Percentiles rank a stretch among this genome's conserved stretches.
phyloP scores from a whole-genome alignment of 2,888 invertebrate genomes.

The Agrilus mali region DNA sequence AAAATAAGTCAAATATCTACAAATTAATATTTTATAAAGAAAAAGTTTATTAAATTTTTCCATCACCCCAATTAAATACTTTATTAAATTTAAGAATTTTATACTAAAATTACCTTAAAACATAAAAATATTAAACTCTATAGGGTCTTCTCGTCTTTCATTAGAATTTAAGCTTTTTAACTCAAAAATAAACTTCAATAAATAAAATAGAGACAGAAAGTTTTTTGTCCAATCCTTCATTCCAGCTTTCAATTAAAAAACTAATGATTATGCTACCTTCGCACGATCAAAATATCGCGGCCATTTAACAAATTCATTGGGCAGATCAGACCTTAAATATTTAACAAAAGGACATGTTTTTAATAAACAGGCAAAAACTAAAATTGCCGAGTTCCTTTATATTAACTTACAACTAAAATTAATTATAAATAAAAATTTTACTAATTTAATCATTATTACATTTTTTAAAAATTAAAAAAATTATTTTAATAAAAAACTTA shows the following conservation, averaged over 20 bases:
- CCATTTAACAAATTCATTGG: conserved; percentile 60
- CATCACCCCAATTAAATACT: conserved; percentile 55
- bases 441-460: conserved; percentile 48
- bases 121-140: conserved; percentile 48
- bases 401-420: conserved; percentile 25
- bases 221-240: conserved; percentile 63
- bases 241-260: conserved; percentile 67
- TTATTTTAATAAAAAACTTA: conserved; percentile 33
- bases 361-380: conserved; percentile 61
- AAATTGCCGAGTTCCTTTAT: conserved; percentile 51
- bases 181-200: conserved; percentile 43
- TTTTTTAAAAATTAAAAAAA: conserved; percentile 32
- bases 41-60: conserved; percentile 47
- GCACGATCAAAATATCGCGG: conserved; percentile 68
- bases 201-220: conserved; percentile 45
- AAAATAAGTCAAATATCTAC: conserved; percentile 42
- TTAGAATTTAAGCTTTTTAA: conserved; percentile 53
- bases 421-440: conserved; percentile 28
- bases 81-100: conserved; percentile 22
- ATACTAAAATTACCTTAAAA: conserved; percentile 24
- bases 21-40: conserved; percentile 30
- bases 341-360: conserved; percentile 58
- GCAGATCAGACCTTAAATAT: conserved; percentile 58
- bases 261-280: conserved; percentile 73
- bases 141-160: conserved; percentile 70